phyloP scores from a whole-genome alignment of 2,113 vertebrate species.

The Prunella fulvescens region DNA sequence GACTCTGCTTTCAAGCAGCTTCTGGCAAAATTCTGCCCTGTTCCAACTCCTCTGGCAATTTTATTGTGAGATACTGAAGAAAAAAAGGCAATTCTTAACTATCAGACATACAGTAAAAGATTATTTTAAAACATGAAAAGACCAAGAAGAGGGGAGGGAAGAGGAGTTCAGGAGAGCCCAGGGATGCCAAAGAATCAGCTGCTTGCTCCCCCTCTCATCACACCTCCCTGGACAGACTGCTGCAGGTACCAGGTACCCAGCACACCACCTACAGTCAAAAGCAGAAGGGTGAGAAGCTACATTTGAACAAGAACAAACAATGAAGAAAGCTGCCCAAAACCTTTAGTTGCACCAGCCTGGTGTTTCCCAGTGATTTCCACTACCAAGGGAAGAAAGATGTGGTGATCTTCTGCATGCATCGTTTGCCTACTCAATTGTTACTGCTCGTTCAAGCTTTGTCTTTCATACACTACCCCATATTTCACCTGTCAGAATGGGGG shows the following conservation, averaged over 20 bases:
- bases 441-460: background rate
- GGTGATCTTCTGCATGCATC: background rate
- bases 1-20: background rate
- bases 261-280: background rate
- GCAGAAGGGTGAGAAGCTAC: background rate
- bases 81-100: background rate
- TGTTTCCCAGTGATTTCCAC: background rate
- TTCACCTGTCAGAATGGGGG: background rate
- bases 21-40: background rate
- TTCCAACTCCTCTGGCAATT: background rate
- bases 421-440: background rate
- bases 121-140: background rate
- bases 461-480: background rate
- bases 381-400: background rate
- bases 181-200: background rate
- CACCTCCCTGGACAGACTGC: accelerated
- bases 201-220: background rate
- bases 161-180: background rate
- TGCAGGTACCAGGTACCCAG: background rate
- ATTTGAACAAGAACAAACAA: background rate
- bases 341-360: background rate
- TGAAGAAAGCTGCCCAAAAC: background rate
- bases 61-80: background rate
- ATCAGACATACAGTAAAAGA: background rate
- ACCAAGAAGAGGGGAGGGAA: background rate